Percentiles rank a stretch among this genome's conserved stretches.
Evolutionary conservation across 2,113 vertebrate species (phyloP).

Genomic region (Pseudorhombus dupliciocellatus): DNA sequence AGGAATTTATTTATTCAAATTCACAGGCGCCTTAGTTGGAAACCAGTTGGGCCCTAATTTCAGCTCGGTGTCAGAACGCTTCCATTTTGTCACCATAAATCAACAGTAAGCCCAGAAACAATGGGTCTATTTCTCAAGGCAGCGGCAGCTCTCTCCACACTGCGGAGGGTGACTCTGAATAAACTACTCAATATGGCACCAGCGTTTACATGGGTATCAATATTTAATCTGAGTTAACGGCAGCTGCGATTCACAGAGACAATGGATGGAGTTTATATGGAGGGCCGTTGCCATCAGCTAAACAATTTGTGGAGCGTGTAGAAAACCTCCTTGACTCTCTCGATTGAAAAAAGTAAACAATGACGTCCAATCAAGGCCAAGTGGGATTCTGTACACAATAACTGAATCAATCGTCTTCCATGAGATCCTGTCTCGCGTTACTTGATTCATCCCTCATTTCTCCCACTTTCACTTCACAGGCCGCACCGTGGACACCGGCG

Average conservation of each 20-base stretch:
- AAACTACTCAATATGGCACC: slow-evolving; percentile 67
- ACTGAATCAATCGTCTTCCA: slow-evolving; percentile 33
- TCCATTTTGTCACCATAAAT: slow-evolving; percentile 88
- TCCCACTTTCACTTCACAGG: slow-evolving; percentile 32
- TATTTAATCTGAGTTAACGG: slow-evolving; percentile 78
- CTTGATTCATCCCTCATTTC: background rate
- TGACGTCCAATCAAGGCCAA: slow-evolving; percentile 56
- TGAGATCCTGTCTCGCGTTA: slow-evolving; percentile 40
- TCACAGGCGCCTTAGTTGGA: slow-evolving; percentile 84
- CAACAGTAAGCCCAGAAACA: slow-evolving; percentile 72
- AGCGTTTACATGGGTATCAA: slow-evolving; percentile 76
- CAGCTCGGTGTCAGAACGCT: slow-evolving; percentile 90
- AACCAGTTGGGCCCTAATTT: slow-evolving; percentile 88
- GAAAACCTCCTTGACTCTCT: slow-evolving; percentile 31
- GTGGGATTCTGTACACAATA: slow-evolving; percentile 33
- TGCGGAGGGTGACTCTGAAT: slow-evolving; percentile 62
- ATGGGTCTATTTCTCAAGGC: background rate
- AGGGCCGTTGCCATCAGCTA: slow-evolving; percentile 48
- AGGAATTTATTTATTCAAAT: slow-evolving; percentile 78
- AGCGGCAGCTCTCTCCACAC: background rate
- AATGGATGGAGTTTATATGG: slow-evolving; percentile 61
- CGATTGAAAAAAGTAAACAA: slow-evolving; percentile 66
- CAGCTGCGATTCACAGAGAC: slow-evolving; percentile 58
- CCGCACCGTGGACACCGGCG: slow-evolving; percentile 36
- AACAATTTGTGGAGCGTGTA: slow-evolving; percentile 54